Conservation (phyloP, 2,888 invertebrate species). For the Dicyrtoma fusca region DNA sequence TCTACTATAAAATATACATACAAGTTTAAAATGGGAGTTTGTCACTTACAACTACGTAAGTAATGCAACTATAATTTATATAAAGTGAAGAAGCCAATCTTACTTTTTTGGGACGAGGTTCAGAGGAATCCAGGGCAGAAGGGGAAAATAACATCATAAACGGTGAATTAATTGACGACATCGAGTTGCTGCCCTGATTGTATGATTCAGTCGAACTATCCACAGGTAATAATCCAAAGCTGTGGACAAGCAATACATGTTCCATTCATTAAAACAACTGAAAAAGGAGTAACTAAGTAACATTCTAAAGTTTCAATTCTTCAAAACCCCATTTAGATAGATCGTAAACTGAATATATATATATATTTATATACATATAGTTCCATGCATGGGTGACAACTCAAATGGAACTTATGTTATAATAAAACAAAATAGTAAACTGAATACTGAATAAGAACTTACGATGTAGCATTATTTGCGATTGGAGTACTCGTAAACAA, state of each 20-base stretch:
- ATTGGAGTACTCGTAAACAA: slow-evolving; percentile 48
- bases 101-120: slow-evolving; percentile 51
- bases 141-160: slow-evolving; percentile 45
- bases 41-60: neutral
- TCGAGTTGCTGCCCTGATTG: slow-evolving; percentile 33
- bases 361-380: no score
- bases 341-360: no score
- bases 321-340: no score
- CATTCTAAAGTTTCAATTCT: no score
- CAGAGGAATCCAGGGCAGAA: slow-evolving; percentile 34
- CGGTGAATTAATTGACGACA: slow-evolving; percentile 38
- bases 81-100: slow-evolving; percentile 14
- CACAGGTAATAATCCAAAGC: slow-evolving; percentile 46
- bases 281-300: no score
- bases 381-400: no score
- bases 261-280: no score
- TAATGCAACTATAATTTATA: neutral
- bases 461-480: slow-evolving; percentile 40
- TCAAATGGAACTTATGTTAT: no score
- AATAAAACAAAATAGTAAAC: no score
- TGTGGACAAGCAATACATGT: slow-evolving; percentile 4
- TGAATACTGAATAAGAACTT: no score
- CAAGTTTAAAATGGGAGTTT: no score
- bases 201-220: slow-evolving; percentile 40
- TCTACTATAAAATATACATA: no score